Conservation (phyloP, 2,888 invertebrate genomes). For the Stenchaetothrips biformis region DNA sequence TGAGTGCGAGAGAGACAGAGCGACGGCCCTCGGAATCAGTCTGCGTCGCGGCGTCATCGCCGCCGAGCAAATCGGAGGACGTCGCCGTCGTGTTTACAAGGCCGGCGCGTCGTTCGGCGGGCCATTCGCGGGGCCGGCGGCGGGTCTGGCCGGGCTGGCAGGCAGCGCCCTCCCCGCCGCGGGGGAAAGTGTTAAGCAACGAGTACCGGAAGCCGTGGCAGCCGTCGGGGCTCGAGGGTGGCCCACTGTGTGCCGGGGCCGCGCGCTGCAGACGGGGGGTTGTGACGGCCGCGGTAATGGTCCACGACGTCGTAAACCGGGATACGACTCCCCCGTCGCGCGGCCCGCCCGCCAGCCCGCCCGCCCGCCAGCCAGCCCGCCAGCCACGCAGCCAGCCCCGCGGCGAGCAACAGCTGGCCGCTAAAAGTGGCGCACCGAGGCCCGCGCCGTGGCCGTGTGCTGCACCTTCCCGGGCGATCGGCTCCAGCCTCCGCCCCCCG, state of each 20-base stretch:
- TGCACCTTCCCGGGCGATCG: background rate
- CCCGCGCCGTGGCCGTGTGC: background rate
- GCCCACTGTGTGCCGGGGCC: too few relatives aligned
- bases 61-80: too few relatives aligned
- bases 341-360: background rate
- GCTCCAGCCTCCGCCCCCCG: background rate
- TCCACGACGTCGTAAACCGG: slow-evolving; percentile 22
- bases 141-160: background rate
- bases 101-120: background rate
- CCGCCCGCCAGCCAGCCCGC: too few relatives aligned
- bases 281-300: slow-evolving; percentile 22
- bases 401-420: slow-evolving; percentile 12
- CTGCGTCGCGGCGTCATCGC: too few relatives aligned
- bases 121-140: background rate
- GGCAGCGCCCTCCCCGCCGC: background rate
- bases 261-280: background rate
- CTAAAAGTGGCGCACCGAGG: slow-evolving; percentile 8
- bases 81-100: background rate
- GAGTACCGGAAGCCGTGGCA: background rate
- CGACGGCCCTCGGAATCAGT: too few relatives aligned
- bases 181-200: slow-evolving; percentile 1
- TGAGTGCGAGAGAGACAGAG: too few relatives aligned
- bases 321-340: slow-evolving; percentile 18
- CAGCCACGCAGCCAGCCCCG: too few relatives aligned
- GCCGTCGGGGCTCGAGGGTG: background rate